Conservation (phyloP, 2,888 invertebrate genomes). For the Rhamphomyia laevipes region DNA sequence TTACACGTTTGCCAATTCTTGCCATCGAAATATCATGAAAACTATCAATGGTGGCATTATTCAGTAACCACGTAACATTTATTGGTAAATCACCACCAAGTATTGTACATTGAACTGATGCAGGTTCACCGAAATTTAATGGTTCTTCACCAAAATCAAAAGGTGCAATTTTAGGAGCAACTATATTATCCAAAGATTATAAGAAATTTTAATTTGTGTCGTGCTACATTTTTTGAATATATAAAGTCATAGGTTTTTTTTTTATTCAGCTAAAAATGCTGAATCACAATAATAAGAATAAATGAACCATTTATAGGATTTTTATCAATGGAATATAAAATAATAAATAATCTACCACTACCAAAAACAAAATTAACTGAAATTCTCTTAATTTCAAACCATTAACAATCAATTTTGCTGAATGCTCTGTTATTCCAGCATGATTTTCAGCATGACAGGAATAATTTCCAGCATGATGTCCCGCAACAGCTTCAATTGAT, state of each 20-base stretch:
- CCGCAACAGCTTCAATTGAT: conserved; percentile 44
- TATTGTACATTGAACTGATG: conserved; percentile 48
- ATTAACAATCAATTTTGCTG: conserved; percentile 49
- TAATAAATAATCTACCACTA: no score
- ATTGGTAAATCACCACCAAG: conserved; percentile 53
- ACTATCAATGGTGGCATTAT: conserved; percentile 30
- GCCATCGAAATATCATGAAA: conserved; percentile 41
- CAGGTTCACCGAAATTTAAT: conserved; percentile 47
- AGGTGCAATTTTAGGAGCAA: conserved; percentile 42
- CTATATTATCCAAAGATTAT: conserved; percentile 22
- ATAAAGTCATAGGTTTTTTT: no score
- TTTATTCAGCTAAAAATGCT: no score
- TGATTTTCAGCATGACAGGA: conserved; percentile 57
- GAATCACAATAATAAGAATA: no score
- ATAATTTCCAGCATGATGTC: conserved; percentile 51
- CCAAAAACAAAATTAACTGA: no score
- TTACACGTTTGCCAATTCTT: conserved; percentile 52
- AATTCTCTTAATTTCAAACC: conserved; percentile 27
- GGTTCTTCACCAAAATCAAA: conserved; percentile 50
- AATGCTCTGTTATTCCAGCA: conserved; percentile 46
- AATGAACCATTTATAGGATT: no score
- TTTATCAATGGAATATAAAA: no score
- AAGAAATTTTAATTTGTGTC: not conserved
- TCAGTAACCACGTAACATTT: conserved; percentile 49
- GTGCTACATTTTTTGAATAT: no score